phyloP scores from a whole-genome alignment of 2,888 invertebrate species.

The Drosophila greeni region DNA sequence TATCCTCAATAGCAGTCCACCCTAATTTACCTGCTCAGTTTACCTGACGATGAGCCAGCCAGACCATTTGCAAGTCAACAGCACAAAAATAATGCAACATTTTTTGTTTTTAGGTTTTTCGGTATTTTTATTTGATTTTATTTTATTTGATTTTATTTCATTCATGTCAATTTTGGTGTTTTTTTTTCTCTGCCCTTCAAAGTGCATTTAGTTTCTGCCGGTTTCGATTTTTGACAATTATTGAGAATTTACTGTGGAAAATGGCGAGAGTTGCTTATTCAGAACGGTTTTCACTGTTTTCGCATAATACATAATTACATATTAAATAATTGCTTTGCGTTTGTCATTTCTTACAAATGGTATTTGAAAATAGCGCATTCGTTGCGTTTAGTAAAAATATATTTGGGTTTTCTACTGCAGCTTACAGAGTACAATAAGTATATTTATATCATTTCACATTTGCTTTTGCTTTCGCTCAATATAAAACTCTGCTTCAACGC shows the following conservation, averaged over 20 bases:
- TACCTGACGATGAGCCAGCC: slow-evolving; percentile 32
- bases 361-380: slow-evolving; percentile 70
- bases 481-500: slow-evolving; percentile 38
- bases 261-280: slow-evolving; percentile 17
- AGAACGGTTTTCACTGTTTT: slow-evolving; percentile 29
- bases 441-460: slow-evolving; percentile 39
- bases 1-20: slow-evolving; percentile 2
- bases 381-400: slow-evolving; percentile 72
- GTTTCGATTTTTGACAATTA: slow-evolving; percentile 26
- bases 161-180: slow-evolving; percentile 54
- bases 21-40: slow-evolving; percentile 29
- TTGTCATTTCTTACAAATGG: slow-evolving; percentile 67
- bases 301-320: slow-evolving; percentile 66
- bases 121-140: slow-evolving; percentile 58
- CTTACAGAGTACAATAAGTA: slow-evolving; percentile 51
- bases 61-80: slow-evolving; percentile 34
- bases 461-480: slow-evolving; percentile 45
- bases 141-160: slow-evolving; percentile 52
- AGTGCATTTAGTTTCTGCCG: slow-evolving; percentile 48
- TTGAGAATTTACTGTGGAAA: slow-evolving; percentile 32
- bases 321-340: slow-evolving; percentile 70
- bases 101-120: slow-evolving; percentile 53
- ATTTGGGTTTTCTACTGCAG: slow-evolving; percentile 70
- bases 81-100: slow-evolving; percentile 18
- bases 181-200: slow-evolving; percentile 41